These are phyloP conservation scores for Lepidostoma basale DNA, from an alignment of 1,140 invertebrate species.

Conservation along the genomic window DNA sequence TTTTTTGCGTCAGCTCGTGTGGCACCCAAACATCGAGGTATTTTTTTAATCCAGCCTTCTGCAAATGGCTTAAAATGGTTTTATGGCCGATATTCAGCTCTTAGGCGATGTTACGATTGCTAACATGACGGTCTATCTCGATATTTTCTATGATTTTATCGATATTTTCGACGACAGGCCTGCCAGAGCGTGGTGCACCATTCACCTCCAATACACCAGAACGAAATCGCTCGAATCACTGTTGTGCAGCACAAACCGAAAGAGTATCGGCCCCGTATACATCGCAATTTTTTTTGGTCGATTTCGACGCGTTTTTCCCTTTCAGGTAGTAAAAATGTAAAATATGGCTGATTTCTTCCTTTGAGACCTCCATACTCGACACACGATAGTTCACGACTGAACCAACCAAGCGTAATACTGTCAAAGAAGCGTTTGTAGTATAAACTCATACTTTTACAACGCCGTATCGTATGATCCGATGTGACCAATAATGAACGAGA, in stretches of 20 bases:
- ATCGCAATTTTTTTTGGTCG: constrained; percentile 11
- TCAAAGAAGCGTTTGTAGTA: background rate
- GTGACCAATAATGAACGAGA: background rate
- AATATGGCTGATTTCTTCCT: too few species aligned
- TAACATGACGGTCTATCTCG: background rate
- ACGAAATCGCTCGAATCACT: constrained; percentile 2
- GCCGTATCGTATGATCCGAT: background rate
- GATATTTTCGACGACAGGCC: constrained; percentile 1
- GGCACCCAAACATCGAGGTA: constrained; percentile 4
- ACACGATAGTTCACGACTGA: constrained; percentile 24
- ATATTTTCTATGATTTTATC: constrained; percentile 8
- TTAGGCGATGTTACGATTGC: too few species aligned
- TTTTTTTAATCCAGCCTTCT: constrained; percentile 9
- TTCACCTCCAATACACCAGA: constrained; percentile 5
- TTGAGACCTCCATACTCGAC: constrained; percentile 19
- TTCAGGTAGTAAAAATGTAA: constrained; percentile 4
- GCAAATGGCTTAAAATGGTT: too few species aligned
- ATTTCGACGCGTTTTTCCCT: constrained; percentile 10
- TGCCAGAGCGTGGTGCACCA: constrained; percentile 2
- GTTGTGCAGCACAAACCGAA: constrained; percentile 10
- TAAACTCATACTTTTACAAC: background rate
- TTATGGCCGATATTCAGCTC: too few species aligned
- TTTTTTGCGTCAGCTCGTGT: constrained; percentile 5
- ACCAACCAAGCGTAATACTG: constrained; percentile 41
- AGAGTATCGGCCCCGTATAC: constrained; percentile 6